Conservation (phyloP, 2,888 invertebrate species). For the Philonicus albiceps region DNA sequence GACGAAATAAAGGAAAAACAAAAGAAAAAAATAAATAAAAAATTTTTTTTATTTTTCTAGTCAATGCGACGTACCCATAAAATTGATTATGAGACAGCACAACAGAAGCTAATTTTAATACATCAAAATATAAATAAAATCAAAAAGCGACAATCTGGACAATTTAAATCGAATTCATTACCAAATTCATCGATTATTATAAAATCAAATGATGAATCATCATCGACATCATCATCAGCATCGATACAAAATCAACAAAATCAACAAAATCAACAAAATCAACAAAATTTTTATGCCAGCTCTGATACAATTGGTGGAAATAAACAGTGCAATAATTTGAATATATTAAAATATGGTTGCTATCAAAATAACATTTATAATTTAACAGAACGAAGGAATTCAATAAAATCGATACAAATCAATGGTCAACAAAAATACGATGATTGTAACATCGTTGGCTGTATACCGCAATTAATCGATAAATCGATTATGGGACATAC, state of each 20-base stretch:
- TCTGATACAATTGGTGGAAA: background rate
- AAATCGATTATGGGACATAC: conserved; percentile 33
- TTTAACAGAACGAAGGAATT: conserved; percentile 41
- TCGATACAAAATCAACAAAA: background rate
- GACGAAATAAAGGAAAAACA: too few relatives aligned
- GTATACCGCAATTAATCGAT: background rate
- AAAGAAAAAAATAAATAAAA: too few relatives aligned
- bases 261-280: too few relatives aligned
- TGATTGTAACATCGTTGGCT: background rate
- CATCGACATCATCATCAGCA: background rate
- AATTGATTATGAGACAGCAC: conserved; percentile 51
- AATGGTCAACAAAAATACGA: background rate
- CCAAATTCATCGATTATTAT: conserved; percentile 21
- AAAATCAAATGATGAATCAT: background rate
- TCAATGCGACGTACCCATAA: conserved; percentile 50
- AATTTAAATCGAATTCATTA: conserved; percentile 13
- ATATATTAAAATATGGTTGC: background rate
- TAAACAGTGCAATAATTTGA: conserved; percentile 12
- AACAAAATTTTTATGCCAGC: conserved; percentile 46
- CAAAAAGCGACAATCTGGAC: conserved; percentile 47
- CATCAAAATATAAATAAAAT: conserved; percentile 51
- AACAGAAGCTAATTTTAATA: conserved; percentile 51
- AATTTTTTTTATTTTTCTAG: background rate
- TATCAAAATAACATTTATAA: conserved; percentile 5
- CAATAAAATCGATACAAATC: conserved; percentile 37